These are phyloP conservation scores for Meloe dianella DNA, from an alignment of 2,888 invertebrate genomes.

Conservation along the genomic window DNA sequence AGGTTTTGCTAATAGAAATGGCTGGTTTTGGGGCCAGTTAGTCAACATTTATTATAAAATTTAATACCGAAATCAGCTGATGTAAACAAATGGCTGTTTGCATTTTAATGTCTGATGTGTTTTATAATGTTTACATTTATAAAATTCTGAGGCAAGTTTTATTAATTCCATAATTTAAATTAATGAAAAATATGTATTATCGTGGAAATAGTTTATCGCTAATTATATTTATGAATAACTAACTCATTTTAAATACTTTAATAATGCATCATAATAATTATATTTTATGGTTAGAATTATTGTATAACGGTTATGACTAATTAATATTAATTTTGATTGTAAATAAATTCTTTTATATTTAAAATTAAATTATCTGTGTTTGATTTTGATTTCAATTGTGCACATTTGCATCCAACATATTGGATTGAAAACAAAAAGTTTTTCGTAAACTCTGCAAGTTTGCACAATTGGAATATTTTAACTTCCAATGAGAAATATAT, in stretches of 20 bases:
- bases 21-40: constrained; percentile 52
- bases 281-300: too few relatives aligned
- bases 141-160: not conserved
- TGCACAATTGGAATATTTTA: not conserved
- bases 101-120: constrained; percentile 34
- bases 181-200: not conserved
- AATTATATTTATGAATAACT: not conserved
- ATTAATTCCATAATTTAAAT: not conserved
- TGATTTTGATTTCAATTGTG: too few relatives aligned
- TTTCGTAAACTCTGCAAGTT: not conserved
- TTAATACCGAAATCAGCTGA: constrained; percentile 35
- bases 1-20: constrained; percentile 45
- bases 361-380: not conserved
- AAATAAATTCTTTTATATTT: not conserved
- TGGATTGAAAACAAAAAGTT: too few relatives aligned
- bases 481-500: not conserved
- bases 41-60: constrained; percentile 42
- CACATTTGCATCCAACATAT: too few relatives aligned
- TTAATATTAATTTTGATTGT: not conserved
- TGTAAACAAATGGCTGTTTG: constrained; percentile 33
- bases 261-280: not conserved
- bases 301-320: too few relatives aligned
- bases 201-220: not conserved
- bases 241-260: not conserved
- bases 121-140: constrained; percentile 27